Evolutionary conservation across 1,140 invertebrate genomes (phyloP), one percentile per base, ranked within the genome.

Genomic region (Drosophila hydei): DNA sequence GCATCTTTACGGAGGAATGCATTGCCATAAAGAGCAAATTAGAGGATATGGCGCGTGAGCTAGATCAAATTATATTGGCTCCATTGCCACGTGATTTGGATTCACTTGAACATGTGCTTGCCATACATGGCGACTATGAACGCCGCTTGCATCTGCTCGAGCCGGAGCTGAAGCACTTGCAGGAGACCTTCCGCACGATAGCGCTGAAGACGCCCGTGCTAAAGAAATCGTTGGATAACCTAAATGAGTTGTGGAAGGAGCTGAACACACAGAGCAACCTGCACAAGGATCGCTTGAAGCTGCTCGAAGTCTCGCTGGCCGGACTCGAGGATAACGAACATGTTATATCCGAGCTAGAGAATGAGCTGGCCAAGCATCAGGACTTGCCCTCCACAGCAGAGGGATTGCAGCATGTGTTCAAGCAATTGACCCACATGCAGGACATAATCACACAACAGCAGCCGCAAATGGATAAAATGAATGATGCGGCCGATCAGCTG

Each of bases 51-150:
- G 98, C 98, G 90, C 93, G 96, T 43, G 94, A 95, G 62, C 92
- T 99, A 4, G 96, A 96, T 78, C 94, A 95, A 72, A 94, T 97
- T 21, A 95, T 97, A 38, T 94, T 95, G 14, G 95, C 96, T 18
- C 94, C 95, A 9, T 93, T 98, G 58, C 96, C 97, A 0, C 92
- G 97, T 30, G 97, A 98, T 90, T 92, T 98, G 36, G 96, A 98
- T 79, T 94, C 95, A 11, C 91, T 99, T 18, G 96, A 98, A 87
- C 95, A 96, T 89, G 92, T 97, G 45, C 95, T 98, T 16, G 93
- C 97, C 54, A 96, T 97, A 79, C 97, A 99, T 89, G 96, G 97
- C 85, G 96, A 97, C 79, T 97, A 96, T 92, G 96, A 97, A 91
- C 95, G 94, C 47, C 93, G 94, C 38, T 90, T 97, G 0, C 93